Conservation (phyloP, 2,888 invertebrate genomes). For the Clanis bilineata region DNA sequence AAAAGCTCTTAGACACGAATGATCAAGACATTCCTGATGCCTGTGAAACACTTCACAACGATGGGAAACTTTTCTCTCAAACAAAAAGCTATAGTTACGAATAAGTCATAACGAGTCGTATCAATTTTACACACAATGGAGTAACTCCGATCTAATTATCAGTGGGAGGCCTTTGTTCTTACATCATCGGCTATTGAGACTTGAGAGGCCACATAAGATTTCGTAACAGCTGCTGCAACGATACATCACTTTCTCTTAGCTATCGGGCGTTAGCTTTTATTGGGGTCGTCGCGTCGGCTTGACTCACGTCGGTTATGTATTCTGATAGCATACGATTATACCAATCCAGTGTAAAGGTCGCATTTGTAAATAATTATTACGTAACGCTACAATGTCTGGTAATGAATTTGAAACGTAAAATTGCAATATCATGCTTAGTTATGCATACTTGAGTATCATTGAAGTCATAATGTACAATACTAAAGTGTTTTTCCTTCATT, state of each 20-base stretch:
- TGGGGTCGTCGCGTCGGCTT: constrained; percentile 58
- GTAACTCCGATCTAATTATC: constrained; percentile 47
- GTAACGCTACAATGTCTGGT: constrained; percentile 18
- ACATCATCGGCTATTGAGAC: constrained; percentile 39
- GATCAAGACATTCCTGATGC: background rate
- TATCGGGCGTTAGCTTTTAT: constrained; percentile 58
- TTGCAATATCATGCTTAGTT: background rate
- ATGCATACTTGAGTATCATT: background rate
- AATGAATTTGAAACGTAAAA: background rate
- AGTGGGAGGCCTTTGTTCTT: constrained; percentile 40
- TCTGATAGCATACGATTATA: constrained; percentile 54
- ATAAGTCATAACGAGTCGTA: constrained; percentile 16
- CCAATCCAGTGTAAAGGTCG: constrained; percentile 60
- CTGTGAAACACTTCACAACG: background rate
- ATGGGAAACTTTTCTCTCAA: background rate
- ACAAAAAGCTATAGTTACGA: constrained; percentile 9
- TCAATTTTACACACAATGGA: constrained; percentile 31
- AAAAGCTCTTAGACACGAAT: background rate
- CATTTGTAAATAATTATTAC: constrained; percentile 29
- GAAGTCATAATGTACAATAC: background rate
- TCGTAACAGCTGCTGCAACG: constrained; percentile 57
- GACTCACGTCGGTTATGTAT: constrained; percentile 65
- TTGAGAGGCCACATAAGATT: constrained; percentile 48
- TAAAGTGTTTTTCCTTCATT: too few relatives aligned
- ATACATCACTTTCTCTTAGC: constrained; percentile 77